A percentile compares a stretch with the other conserved stretches of the same genome.
phyloP scores from a whole-genome alignment of 2,113 vertebrate genomes.

The Dicaeum eximium region DNA sequence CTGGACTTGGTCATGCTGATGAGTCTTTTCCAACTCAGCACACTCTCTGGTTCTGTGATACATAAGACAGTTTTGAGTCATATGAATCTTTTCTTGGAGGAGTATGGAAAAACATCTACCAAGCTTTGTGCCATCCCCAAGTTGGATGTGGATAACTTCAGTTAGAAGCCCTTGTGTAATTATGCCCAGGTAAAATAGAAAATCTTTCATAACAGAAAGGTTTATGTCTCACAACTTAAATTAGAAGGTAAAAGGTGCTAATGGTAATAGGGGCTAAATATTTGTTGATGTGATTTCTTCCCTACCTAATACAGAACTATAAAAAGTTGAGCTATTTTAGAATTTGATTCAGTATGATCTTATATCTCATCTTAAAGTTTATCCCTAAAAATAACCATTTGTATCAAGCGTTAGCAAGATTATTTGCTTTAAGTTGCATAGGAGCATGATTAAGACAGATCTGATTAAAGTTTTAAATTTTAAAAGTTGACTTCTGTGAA shows the following conservation, averaged over 20 bases:
- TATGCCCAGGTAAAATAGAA: not conserved
- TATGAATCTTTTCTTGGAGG: not conserved
- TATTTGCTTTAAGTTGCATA: not conserved
- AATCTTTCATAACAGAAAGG: not conserved
- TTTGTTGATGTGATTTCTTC: not conserved
- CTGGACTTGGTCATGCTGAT: not conserved
- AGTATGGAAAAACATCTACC: not conserved
- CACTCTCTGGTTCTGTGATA: not conserved
- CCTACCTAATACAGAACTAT: not conserved
- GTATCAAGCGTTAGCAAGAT: not conserved
- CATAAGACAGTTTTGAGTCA: not conserved
- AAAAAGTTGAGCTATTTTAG: not conserved
- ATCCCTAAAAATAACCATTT: not conserved
- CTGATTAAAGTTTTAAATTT: not conserved
- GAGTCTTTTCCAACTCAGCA: not conserved
- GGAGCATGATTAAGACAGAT: not conserved
- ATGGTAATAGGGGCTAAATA: not conserved
- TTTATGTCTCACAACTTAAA: not conserved
- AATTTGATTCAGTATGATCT: not conserved
- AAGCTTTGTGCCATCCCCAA: not conserved
- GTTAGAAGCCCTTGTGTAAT: not conserved
- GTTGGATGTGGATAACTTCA: not conserved
- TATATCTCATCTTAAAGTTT: not conserved
- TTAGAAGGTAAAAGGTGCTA: not conserved
- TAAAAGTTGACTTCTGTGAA: not conserved